These are phyloP conservation scores for Ormyrus rosae DNA, from an alignment of 2,888 invertebrate species.

Conservation along the genomic window DNA sequence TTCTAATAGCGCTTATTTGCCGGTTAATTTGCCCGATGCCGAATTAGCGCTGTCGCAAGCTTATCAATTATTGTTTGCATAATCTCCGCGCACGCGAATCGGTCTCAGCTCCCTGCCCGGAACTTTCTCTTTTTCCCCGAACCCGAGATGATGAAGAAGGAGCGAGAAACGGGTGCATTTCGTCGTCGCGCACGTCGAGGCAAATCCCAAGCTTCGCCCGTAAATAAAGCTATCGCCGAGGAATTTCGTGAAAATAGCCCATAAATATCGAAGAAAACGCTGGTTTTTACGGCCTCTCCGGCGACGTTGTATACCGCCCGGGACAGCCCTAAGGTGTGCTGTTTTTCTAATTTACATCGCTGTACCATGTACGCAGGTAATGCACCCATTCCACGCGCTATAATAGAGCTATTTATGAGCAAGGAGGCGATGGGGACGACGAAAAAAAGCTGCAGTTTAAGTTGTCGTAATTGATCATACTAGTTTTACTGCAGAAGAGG, in stretches of 20 bases:
- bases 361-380: neutral
- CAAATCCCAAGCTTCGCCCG: neutral
- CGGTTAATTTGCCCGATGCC: neutral
- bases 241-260: conserved; percentile 24
- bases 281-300: neutral
- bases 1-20: neutral
- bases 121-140: conserved; percentile 23
- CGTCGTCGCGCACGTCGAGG: neutral
- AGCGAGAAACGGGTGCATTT: too few species aligned
- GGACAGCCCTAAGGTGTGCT: neutral
- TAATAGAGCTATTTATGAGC: conserved; percentile 25
- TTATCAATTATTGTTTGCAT: conserved; percentile 36
- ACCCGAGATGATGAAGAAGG: neutral
- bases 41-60: conserved; percentile 22
- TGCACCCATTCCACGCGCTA: neutral
- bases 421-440: neutral
- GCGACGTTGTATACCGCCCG: neutral
- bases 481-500: neutral
- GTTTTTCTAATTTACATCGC: conserved; percentile 28
- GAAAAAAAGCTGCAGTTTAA: neutral
- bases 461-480: conserved; percentile 10
- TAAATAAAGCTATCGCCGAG: conserved; percentile 26
- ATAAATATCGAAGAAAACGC: conserved; percentile 20
- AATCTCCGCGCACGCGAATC: conserved; percentile 2
- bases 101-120: neutral